Evolutionary conservation across 2,113 vertebrate genomes (phyloP), one percentile per base, ranked within the genome.

Genomic region (Paralichthys olivaceus): DNA sequence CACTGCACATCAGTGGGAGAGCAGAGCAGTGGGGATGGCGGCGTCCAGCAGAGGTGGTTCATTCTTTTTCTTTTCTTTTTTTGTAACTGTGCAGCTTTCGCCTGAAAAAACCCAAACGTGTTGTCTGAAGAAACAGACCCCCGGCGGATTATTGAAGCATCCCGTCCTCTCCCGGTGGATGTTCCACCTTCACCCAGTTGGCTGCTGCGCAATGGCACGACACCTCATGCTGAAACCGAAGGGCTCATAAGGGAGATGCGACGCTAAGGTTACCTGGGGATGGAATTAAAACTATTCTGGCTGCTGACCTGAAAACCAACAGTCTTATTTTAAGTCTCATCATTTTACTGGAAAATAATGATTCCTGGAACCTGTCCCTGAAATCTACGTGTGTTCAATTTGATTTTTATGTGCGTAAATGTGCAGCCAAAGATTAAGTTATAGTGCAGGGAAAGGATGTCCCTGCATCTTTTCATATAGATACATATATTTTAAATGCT

Each of bases 141-240:
- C 49, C 54, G n/a, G 5, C 17, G 57, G 51, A 20, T 47, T 65
- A 80, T 1, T 40, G 59, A 40, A 81, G 83, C 87, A 84, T 84
- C 87, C 34, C 2, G 17, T 49, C 45, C 70, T 72, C 65, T 69
- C 54, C 80, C 23, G 15, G 28, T 32, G 79, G 67, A 54, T 65
- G 25, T 23, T 83, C 74, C 83, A 63, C 83, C 85, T 79, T 84
- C 86, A 81, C 85, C 79, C 17, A 72, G 55, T 82, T 82, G 86
- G 77, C 89, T 70, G 87, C 57, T 81, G 86, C 80, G 83, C 83
- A 81, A 80, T 84, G 75, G 75, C 79, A 76, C 45, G 64, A 72
- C 77, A 47, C 54, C 60, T 56, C 49, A 49, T 15, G 66, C 63
- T 64, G 74, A 28, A 60, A 51, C 8, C 7, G 20, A 20, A 54